phyloP scores from a whole-genome alignment of 1,140 invertebrate genomes.

The Microplitis mediator region DNA sequence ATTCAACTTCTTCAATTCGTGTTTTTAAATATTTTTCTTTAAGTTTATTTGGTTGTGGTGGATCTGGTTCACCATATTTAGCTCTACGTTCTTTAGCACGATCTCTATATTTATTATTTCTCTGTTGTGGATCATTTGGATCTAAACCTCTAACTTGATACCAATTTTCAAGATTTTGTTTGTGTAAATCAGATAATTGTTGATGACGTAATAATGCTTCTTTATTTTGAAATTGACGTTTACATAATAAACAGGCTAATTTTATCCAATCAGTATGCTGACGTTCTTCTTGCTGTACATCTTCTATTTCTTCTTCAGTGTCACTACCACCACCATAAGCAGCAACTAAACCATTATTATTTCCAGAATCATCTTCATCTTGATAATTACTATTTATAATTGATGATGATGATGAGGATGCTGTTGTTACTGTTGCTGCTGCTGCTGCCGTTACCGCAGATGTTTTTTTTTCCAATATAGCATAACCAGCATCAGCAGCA shows the following conservation, averaged over 20 bases:
- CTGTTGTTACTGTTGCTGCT: too few species aligned
- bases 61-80: constrained; percentile 90
- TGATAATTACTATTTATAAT: constrained; percentile 36
- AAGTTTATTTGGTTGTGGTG: constrained; percentile 74
- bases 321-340: constrained; percentile 77
- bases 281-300: constrained; percentile 66
- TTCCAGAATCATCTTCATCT: constrained; percentile 55
- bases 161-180: constrained; percentile 84
- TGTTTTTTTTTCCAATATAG: constrained; percentile 77
- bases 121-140: constrained; percentile 63
- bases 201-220: constrained; percentile 91
- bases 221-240: constrained; percentile 88
- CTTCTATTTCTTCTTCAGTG: constrained; percentile 70
- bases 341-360: constrained; percentile 69
- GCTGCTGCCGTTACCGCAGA: constrained; percentile 20
- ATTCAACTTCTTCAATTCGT: constrained; percentile 60
- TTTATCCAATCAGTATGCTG: constrained; percentile 85
- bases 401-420: too few species aligned
- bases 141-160: constrained; percentile 65
- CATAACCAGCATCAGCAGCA: constrained; percentile 89
- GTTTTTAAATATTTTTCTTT: constrained; percentile 73
- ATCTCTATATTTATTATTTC: constrained; percentile 81
- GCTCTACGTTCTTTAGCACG: constrained; percentile 92
- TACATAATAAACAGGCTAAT: constrained; percentile 93
- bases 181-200: constrained; percentile 93